Percentiles rank a stretch among this genome's conserved stretches.
Evolutionary conservation across 2,113 vertebrate species (phyloP).

Genomic region (Thomomys bottae): DNA sequence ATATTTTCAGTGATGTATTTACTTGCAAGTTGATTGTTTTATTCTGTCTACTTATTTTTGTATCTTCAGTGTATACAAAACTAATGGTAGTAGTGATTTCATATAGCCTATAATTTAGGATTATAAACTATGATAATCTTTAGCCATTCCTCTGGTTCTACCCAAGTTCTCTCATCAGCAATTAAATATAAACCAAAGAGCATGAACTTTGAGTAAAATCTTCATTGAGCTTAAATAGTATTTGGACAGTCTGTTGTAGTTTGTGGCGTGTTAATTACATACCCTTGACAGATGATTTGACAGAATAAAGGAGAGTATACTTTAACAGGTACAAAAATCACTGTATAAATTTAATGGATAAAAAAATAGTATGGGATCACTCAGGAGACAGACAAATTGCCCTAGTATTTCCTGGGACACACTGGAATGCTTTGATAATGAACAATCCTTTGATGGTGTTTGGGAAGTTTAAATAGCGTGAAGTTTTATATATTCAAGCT

Average conservation of each 20-base stretch:
- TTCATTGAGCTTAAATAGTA: conserved; percentile 21
- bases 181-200: conserved; percentile 14
- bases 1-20: conserved; percentile 37
- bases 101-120: conserved; percentile 47
- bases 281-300: conserved; percentile 32
- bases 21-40: conserved; percentile 48
- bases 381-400: background rate
- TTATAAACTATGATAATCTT: conserved; percentile 50
- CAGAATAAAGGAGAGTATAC: conserved; percentile 37
- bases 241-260: conserved; percentile 23
- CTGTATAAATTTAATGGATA: conserved; percentile 6
- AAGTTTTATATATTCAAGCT: background rate
- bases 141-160: conserved; percentile 33
- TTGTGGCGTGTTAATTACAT: conserved; percentile 26
- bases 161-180: conserved; percentile 21
- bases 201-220: conserved; percentile 34
- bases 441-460: background rate
- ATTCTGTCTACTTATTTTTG: conserved; percentile 19
- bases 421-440: background rate
- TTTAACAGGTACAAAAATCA: background rate
- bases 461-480: background rate
- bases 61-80: conserved; percentile 25
- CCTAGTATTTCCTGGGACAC: background rate
- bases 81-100: conserved; percentile 41
- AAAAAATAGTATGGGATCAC: background rate